These are phyloP conservation scores for Zoanthus sansibaricus DNA, from an alignment of 92 coral and sea anemone genomes.

Conservation along the genomic window DNA sequence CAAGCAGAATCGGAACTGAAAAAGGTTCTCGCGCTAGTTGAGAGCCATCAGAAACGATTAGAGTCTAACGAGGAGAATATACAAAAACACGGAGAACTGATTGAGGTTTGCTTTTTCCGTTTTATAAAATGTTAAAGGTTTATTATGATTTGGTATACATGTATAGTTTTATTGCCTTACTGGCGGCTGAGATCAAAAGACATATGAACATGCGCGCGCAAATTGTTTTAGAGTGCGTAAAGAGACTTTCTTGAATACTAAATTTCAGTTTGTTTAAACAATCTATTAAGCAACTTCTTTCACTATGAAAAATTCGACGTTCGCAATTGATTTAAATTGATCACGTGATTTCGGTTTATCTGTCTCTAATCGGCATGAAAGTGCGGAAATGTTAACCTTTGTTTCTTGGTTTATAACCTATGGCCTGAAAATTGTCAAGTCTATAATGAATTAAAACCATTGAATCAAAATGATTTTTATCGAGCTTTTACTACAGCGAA, in stretches of 20 bases:
- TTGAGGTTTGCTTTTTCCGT: conserved; percentile 15
- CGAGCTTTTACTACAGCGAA: too few relatives aligned
- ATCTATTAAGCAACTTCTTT: too few relatives aligned
- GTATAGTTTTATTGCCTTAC: not conserved
- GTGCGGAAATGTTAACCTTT: too few relatives aligned
- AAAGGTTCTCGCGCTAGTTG: not conserved
- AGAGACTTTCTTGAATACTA: not conserved
- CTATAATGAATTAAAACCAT: too few relatives aligned
- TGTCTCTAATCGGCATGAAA: too few relatives aligned
- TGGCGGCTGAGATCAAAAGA: not conserved
- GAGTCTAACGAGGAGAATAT: not conserved
- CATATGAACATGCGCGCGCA: not conserved
- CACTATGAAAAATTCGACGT: not conserved
- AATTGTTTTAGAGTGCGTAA: not conserved
- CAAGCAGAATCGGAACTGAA: conserved; percentile 17
- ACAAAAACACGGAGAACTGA: not conserved
- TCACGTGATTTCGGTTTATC: too few relatives aligned
- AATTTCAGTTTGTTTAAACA: not conserved
- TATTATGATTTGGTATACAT: not conserved
- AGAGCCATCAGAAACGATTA: not conserved
- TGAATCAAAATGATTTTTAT: too few relatives aligned
- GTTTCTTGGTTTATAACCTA: too few relatives aligned
- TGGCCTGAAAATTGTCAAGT: not conserved
- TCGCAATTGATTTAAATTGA: too few relatives aligned
- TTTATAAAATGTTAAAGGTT: not conserved